Base-by-base conservation (phyloP, 2,888 invertebrate species). In the Lasioglossum figueresi region DNA sequence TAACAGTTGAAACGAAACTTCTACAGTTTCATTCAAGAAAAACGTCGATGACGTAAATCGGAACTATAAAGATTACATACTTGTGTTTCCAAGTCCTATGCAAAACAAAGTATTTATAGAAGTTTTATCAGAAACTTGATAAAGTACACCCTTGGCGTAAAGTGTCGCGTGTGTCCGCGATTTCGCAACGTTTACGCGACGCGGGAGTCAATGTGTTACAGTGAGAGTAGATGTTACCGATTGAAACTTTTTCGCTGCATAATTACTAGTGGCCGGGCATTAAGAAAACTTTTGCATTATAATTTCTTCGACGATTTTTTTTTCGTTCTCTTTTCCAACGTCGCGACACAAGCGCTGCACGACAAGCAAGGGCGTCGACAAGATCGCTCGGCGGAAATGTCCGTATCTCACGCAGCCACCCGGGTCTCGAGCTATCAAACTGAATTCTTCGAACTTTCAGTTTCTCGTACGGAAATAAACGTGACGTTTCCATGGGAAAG, bases 181-280 rank as follows among this genome's bases (percentile, higher is more conserved):
- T 83, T 74, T 81, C 68, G 66, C 79, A 80, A 63, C 76, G 82
- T 88, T 92, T 85, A 90, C 90, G 86, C 88, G 88, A 89, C 87
- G 76, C 79, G 56, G 56, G 75, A 73, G 87, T 85, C 90, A 86
- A 92, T 89, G 87, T 84, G 89, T 88, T 88, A 88, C 83, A 85
- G 83, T 88, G 63, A 92, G 31, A 91, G 91, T 92, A 91, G 90
- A 75, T 78, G 74, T 71, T 75, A 73, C 68, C 82, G 89, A 85
- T 71, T 80, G 85, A 87, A 90, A 91, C 84, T 89, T 89, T 68
- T 90, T 86, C 87, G 79, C 84, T 78, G 84, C 81, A 87, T 85
- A 90, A 92, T 91, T 92, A 87, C 88, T 79, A 56, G 48, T 56
- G 63, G 40, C 37, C 68, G 71, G 37, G 56, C 78, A 70, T 83